phyloP scores from a whole-genome alignment of 2,113 vertebrate species.

The Carassius auratus region DNA sequence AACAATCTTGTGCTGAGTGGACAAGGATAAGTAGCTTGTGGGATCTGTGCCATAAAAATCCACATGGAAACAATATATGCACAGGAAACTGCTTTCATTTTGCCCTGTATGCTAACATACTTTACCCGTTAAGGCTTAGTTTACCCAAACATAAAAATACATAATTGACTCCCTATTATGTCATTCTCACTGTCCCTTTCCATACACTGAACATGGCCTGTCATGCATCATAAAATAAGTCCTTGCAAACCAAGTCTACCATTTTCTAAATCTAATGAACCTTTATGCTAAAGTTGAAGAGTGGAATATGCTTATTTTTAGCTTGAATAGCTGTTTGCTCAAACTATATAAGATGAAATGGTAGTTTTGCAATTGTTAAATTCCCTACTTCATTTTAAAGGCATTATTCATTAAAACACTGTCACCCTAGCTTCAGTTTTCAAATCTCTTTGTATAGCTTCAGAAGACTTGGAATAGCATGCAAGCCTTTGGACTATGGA shows the following conservation, averaged over 20 bases:
- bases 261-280: neutral
- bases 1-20: constrained; percentile 35
- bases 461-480: neutral
- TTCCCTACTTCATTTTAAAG: neutral
- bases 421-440: neutral
- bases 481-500: neutral
- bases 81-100: constrained; percentile 35
- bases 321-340: neutral
- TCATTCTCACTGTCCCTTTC: neutral
- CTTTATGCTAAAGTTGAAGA: neutral
- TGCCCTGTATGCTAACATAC: neutral
- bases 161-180: neutral
- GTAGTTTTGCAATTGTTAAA: neutral
- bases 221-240: neutral
- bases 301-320: neutral
- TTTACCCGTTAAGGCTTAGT: constrained; percentile 12
- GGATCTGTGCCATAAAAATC: constrained; percentile 40
- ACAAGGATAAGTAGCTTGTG: constrained; percentile 29
- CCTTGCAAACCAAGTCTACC: neutral
- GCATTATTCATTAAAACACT: neutral
- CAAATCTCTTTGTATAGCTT: neutral
- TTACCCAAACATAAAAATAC: constrained; percentile 23
- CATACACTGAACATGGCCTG: neutral
- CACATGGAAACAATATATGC: constrained; percentile 32
- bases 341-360: neutral